phyloP scores from a whole-genome alignment of 2,797 vertebrate species.

The Vireo griseus region DNA sequence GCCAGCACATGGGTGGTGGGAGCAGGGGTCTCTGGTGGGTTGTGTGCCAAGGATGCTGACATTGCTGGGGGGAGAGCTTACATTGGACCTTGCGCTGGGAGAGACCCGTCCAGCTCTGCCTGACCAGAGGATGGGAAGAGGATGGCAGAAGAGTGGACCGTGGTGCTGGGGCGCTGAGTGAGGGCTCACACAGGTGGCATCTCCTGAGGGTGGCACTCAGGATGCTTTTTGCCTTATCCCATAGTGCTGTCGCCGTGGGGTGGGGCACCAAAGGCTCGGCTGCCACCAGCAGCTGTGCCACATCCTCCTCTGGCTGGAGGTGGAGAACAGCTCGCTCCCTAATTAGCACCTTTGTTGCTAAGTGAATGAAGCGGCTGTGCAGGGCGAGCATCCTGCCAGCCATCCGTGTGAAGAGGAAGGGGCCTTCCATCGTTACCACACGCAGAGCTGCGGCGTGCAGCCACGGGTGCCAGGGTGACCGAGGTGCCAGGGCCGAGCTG shows the following conservation, averaged over 20 bases:
- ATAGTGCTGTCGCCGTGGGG: fast-evolving
- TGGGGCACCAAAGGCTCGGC: fast-evolving
- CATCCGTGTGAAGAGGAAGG: constrained; percentile 53
- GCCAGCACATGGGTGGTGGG: not conserved
- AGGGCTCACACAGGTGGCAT: not conserved
- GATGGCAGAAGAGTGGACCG: not conserved
- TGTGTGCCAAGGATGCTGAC: fast-evolving
- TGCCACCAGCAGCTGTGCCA: fast-evolving
- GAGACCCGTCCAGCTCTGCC: fast-evolving
- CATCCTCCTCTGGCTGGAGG: not conserved
- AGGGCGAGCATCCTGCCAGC: constrained; percentile 65
- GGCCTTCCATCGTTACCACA: constrained; percentile 11
- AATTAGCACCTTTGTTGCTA: constrained; percentile 82
- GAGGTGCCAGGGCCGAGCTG: not conserved
- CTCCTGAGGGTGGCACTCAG: fast-evolving
- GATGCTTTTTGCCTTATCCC: not conserved
- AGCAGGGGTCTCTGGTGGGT: not conserved
- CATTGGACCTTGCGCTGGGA: fast-evolving
- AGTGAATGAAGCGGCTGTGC: constrained; percentile 72
- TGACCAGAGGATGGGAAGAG: not conserved
- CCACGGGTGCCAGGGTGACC: constrained; percentile 32
- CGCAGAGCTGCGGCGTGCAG: not conserved
- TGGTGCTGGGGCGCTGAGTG: not conserved
- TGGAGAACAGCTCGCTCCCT: constrained; percentile 44
- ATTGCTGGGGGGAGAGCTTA: fast-evolving